These are phyloP conservation scores for Hirundichthys speculiger DNA, from an alignment of 2,113 vertebrate species.

Conservation along the genomic window DNA sequence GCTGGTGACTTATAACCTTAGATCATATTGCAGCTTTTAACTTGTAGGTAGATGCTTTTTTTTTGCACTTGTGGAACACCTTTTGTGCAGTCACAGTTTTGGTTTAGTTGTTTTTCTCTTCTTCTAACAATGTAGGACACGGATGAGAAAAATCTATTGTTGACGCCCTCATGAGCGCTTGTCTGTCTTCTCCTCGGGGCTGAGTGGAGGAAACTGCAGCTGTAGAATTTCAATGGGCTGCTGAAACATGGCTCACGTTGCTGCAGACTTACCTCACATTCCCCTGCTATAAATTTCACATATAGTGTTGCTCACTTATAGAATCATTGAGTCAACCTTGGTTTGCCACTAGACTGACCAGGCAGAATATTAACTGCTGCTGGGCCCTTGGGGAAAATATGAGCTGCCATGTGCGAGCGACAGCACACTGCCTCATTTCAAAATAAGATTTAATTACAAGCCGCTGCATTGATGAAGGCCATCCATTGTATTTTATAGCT, in stretches of 20 bases:
- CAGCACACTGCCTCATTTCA: neutral
- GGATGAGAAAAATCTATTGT: slow-evolving; percentile 21
- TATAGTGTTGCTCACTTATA: neutral
- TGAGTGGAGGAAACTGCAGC: slow-evolving; percentile 8
- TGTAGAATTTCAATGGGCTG: neutral
- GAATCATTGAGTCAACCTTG: slow-evolving; percentile 47
- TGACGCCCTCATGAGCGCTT: neutral
- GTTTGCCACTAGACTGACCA: neutral
- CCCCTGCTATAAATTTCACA: slow-evolving; percentile 5
- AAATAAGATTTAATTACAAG: slow-evolving; percentile 4
- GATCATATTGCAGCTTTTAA: too few species aligned
- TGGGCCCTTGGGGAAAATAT: slow-evolving; percentile 17
- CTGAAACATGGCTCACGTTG: slow-evolving; percentile 9
- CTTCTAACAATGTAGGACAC: too few species aligned
- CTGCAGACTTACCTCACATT: neutral
- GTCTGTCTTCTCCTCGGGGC: slow-evolving; percentile 11
- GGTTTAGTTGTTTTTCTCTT: too few species aligned
- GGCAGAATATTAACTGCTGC: slow-evolving; percentile 19
- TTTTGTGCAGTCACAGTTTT: too few species aligned
- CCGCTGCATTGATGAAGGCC: neutral
- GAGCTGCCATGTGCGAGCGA: slow-evolving; percentile 25
- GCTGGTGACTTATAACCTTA: too few species aligned
- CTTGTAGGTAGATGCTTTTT: too few species aligned
- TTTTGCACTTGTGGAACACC: too few species aligned
- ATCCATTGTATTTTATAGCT: neutral